Percentiles rank a stretch among this genome's conserved stretches.
Evolutionary conservation across 2,797 vertebrate genomes (phyloP).

Genomic region (Notolabrus celidotus): DNA sequence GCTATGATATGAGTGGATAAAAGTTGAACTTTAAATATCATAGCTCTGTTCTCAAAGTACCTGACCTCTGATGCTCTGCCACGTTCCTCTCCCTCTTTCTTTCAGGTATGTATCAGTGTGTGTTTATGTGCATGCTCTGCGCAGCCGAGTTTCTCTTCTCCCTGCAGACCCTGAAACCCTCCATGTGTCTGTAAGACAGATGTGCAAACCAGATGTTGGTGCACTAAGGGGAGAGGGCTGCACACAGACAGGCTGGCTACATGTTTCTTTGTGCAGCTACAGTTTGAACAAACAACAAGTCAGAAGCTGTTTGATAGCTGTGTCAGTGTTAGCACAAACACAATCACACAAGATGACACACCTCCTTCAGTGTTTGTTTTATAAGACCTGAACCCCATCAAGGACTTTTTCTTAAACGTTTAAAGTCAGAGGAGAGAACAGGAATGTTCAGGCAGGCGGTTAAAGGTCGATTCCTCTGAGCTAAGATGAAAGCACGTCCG

Average conservation of each 20-base stretch:
- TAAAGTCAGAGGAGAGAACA: slow-evolving; percentile 8
- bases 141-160: slow-evolving; percentile 52
- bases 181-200: slow-evolving; percentile 68
- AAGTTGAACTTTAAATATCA: neutral
- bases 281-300: slow-evolving; percentile 17
- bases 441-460: neutral
- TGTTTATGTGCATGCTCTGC: slow-evolving; percentile 26
- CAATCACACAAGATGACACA: neutral
- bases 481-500: slow-evolving; percentile 26
- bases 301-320: slow-evolving; percentile 27
- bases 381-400: slow-evolving; percentile 2
- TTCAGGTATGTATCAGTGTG: neutral
- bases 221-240: slow-evolving; percentile 39
- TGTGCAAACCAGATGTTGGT: slow-evolving; percentile 79
- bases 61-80: slow-evolving; percentile 5
- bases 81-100: slow-evolving; percentile 1
- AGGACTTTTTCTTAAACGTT: slow-evolving; percentile 10
- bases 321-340: slow-evolving; percentile 1
- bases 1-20: too few relatives aligned
- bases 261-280: slow-evolving; percentile 23
- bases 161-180: slow-evolving; percentile 48
- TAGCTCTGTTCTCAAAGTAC: slow-evolving; percentile 8
- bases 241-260: slow-evolving; percentile 39
- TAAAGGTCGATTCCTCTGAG: slow-evolving; percentile 16
- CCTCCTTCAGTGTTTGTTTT: slow-evolving; percentile 34